phyloP scores from a whole-genome alignment of 2,113 vertebrate species.

The Nerophis ophidion region DNA sequence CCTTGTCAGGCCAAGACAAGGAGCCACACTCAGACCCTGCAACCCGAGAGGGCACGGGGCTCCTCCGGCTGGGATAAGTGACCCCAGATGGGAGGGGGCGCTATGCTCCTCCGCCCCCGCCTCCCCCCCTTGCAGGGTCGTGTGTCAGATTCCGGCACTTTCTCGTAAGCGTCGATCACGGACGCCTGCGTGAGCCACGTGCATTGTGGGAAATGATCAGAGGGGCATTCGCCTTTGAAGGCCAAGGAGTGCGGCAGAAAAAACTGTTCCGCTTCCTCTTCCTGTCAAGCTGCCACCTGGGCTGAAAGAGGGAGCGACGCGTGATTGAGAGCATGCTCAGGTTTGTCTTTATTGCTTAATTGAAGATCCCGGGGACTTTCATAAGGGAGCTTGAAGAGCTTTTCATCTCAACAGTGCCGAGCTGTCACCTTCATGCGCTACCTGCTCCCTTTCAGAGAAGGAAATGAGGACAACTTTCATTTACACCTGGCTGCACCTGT shows the following conservation, averaged over 20 bases:
- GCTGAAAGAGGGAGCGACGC: conserved; percentile 36
- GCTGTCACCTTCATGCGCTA: conserved; percentile 9
- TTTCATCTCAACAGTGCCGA: conserved; percentile 8
- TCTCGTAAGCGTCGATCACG: conserved; percentile 85
- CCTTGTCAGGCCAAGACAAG: conserved; percentile 62
- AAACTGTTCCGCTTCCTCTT: conserved; percentile 73
- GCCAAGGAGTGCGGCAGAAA: conserved; percentile 74
- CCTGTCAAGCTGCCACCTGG: conserved; percentile 68
- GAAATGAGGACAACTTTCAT: background rate
- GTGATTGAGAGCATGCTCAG: conserved; percentile 15
- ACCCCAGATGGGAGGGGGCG: conserved; percentile 84
- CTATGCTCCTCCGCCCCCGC: conserved; percentile 61
- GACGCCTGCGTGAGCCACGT: conserved; percentile 69
- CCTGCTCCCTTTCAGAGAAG: conserved; percentile 1
- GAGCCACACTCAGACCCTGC: conserved; percentile 83
- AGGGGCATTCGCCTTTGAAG: conserved; percentile 76
- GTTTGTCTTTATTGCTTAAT: conserved; percentile 40
- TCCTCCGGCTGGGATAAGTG: conserved; percentile 75
- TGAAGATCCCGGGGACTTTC: conserved; percentile 38
- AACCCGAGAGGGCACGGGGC: conserved; percentile 81
- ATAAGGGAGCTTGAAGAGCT: conserved; percentile 17
- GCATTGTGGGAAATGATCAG: conserved; percentile 83
- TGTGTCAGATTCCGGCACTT: conserved; percentile 78
- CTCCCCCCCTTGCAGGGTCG: conserved; percentile 68
- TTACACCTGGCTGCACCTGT: background rate